Percentiles rank a stretch among this genome's conserved stretches.
These are phyloP conservation scores for Notocelia uddmanniana DNA, from an alignment of 2,888 invertebrate genomes.

Conservation along the genomic window DNA sequence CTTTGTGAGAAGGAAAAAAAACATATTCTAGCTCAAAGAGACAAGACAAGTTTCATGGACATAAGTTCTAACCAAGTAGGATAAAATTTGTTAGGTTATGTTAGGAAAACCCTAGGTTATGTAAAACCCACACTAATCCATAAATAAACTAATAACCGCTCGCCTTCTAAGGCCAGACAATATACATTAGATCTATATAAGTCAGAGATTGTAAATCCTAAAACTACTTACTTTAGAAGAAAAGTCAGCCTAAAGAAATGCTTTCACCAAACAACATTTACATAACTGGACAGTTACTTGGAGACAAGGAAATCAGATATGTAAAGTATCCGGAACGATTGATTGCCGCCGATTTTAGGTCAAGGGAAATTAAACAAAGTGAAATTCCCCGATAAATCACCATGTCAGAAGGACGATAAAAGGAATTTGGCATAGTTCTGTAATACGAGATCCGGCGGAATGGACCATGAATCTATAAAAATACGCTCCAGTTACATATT, in stretches of 20 bases:
- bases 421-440: slow-evolving; percentile 69
- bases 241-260: slow-evolving; percentile 9
- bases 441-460: slow-evolving; percentile 62
- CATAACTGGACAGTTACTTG: slow-evolving; percentile 36
- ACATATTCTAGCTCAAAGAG: too few relatives aligned
- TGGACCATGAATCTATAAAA: slow-evolving; percentile 74
- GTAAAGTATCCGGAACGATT: slow-evolving; percentile 42
- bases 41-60: too few relatives aligned
- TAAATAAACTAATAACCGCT: too few relatives aligned
- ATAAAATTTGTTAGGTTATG: too few relatives aligned
- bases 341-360: slow-evolving; percentile 42
- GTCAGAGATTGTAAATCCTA: too few relatives aligned
- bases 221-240: neutral
- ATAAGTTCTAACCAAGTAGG: too few relatives aligned
- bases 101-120: too few relatives aligned
- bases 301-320: slow-evolving; percentile 39
- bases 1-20: too few relatives aligned
- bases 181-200: too few relatives aligned
- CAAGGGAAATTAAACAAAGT: slow-evolving; percentile 46
- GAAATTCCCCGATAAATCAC: slow-evolving; percentile 55
- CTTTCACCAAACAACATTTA: slow-evolving; percentile 27
- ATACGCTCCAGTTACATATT: slow-evolving; percentile 71
- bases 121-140: too few relatives aligned
- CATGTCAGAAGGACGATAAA: slow-evolving; percentile 54
- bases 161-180: too few relatives aligned